Conservation (phyloP, 2,888 invertebrate genomes). For the Rosalia funebris region DNA sequence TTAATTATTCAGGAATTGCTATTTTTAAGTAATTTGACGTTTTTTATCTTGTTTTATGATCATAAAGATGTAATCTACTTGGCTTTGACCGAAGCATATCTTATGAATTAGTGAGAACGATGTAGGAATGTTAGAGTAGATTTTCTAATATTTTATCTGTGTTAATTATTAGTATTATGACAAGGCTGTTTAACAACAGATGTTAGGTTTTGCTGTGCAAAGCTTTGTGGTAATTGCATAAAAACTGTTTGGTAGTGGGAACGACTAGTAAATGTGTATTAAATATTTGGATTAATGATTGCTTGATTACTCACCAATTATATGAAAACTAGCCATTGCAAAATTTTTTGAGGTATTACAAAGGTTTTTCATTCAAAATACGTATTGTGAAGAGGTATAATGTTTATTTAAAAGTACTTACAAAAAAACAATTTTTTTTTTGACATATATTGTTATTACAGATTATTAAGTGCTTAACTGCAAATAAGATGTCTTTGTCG, state of each 20-base stretch:
- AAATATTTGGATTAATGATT: too few species aligned
- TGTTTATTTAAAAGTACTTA: too few species aligned
- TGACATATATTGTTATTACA: too few species aligned
- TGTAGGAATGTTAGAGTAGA: conserved; percentile 40
- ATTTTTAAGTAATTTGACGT: conserved; percentile 13
- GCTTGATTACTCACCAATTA: too few species aligned
- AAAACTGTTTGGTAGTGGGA: conserved; percentile 14
- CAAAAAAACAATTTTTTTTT: too few species aligned
- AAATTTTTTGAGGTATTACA: too few species aligned
- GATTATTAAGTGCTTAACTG: too few species aligned
- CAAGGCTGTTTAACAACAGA: conserved; percentile 5
- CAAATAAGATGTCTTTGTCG: too few species aligned
- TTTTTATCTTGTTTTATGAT: conserved; percentile 4
- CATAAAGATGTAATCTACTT: conserved; percentile 7
- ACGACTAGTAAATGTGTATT: conserved; percentile 2
- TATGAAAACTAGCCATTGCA: too few species aligned
- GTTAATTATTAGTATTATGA: conserved; percentile 37
- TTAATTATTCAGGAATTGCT: neutral
- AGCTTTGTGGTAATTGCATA: conserved; percentile 14
- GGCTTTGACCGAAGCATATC: conserved; percentile 19
- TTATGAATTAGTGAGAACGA: conserved; percentile 43
- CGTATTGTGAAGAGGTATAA: too few species aligned
- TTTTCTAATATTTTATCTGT: conserved; percentile 44
- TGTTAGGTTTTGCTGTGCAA: conserved; percentile 20
- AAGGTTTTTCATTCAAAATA: too few species aligned